These are phyloP conservation scores for Oryzias sinensis DNA, from an alignment of 2,797 vertebrate species.

Conservation along the genomic window DNA sequence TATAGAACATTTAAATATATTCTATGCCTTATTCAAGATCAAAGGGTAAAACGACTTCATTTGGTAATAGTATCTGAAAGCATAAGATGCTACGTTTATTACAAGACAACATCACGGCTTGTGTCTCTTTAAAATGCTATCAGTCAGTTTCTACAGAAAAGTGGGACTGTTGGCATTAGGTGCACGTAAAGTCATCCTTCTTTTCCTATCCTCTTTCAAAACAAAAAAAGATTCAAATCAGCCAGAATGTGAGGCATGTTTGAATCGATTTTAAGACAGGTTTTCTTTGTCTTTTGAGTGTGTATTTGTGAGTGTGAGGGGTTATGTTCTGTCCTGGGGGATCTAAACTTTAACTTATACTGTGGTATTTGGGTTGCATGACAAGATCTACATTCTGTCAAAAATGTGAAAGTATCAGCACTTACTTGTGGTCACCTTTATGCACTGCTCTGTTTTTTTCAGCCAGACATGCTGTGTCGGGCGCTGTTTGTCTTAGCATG, in stretches of 20 bases:
- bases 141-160: too few species aligned
- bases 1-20: too few species aligned
- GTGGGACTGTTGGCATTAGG: neutral
- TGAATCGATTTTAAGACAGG: slow-evolving; percentile 18
- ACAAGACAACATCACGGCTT: too few species aligned
- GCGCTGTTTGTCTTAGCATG: slow-evolving; percentile 42
- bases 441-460: slow-evolving; percentile 14
- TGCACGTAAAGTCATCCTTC: neutral
- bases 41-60: too few species aligned
- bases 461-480: slow-evolving; percentile 19
- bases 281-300: neutral
- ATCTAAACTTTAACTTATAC: slow-evolving; percentile 8
- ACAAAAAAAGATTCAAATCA: slow-evolving; percentile 27
- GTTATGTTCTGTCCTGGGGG: neutral
- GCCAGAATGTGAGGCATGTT: slow-evolving; percentile 37
- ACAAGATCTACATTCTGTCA: slow-evolving; percentile 20
- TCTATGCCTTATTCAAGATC: too few species aligned
- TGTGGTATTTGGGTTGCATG: slow-evolving; percentile 14
- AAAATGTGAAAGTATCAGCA: slow-evolving; percentile 9
- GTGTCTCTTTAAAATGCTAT: too few species aligned
- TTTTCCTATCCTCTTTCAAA: too few species aligned
- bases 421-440: slow-evolving; percentile 15
- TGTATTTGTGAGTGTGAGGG: too few species aligned
- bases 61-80: too few species aligned
- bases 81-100: too few species aligned